A percentile compares a stretch with the other conserved stretches of the same genome.
Evolutionary conservation across 2,113 vertebrate genomes (phyloP).

Genomic region (Pristiophorus japonicus): DNA sequence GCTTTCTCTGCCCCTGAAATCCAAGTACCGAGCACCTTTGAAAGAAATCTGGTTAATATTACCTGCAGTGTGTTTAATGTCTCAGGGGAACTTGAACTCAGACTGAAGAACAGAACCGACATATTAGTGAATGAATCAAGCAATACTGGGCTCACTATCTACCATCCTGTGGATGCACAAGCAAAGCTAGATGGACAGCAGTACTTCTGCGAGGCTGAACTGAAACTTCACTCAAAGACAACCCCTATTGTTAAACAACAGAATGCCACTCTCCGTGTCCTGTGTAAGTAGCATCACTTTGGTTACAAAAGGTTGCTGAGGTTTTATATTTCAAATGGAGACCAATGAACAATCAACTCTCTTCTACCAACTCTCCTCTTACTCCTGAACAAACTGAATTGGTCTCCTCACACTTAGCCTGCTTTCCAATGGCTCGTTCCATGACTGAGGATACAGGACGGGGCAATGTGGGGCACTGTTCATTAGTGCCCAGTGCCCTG

Average conservation of each 20-base stretch:
- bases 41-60: background rate
- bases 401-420: background rate
- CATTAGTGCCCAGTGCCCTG: background rate
- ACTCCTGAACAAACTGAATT: background rate
- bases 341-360: background rate
- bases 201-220: background rate
- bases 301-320: background rate
- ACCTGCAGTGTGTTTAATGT: conserved; percentile 11
- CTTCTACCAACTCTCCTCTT: too few species aligned
- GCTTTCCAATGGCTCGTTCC: background rate
- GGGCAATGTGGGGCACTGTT: background rate
- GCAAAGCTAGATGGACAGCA: background rate
- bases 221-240: background rate
- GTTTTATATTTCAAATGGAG: background rate
- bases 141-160: background rate
- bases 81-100: background rate
- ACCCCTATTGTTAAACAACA: background rate
- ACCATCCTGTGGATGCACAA: background rate
- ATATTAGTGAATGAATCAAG: background rate
- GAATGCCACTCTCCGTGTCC: background rate
- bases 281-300: background rate
- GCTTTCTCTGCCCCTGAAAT: background rate
- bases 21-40: background rate
- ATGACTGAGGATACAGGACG: too few species aligned
- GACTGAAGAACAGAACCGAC: background rate